Conservation (phyloP, 64 coral and sea anemone genomes). For the Astreopora myriophthalma region DNA sequence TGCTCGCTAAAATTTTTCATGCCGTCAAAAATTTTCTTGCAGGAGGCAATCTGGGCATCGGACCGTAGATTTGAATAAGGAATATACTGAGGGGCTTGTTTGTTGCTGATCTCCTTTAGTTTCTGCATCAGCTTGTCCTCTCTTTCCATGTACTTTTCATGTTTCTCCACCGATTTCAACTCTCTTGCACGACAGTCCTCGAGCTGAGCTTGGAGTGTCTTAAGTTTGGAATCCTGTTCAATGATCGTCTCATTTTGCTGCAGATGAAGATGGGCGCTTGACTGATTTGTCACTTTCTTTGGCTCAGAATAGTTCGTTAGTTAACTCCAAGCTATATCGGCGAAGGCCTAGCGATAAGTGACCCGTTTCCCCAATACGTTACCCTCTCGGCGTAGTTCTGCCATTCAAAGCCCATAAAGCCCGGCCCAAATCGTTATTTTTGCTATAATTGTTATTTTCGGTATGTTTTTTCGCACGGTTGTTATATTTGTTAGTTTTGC, state of each 20-base stretch:
- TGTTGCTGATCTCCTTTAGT: constrained; percentile 8
- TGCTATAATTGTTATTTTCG: no score
- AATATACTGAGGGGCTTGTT: neutral
- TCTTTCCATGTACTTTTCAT: constrained; percentile 37
- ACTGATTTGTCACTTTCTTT: neutral
- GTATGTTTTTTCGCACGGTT: no score
- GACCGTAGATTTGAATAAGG: neutral
- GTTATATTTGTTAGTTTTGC: no score
- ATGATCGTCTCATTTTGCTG: constrained; percentile 42
- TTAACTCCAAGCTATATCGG: no score
- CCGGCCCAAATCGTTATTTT: no score
- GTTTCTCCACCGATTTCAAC: neutral
- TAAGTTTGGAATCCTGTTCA: constrained; percentile 37
- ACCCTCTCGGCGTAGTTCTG: no score
- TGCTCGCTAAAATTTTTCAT: neutral
- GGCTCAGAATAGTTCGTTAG: neutral
- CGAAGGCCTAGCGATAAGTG: no score
- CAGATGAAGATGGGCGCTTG: no score
- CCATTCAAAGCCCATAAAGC: no score
- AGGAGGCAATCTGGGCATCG: neutral
- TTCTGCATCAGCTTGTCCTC: constrained; percentile 30
- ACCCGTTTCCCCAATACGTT: no score
- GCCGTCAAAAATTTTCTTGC: neutral
- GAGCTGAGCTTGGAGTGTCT: neutral
- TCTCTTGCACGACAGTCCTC: constrained; percentile 30